A percentile compares a stretch with the other conserved stretches of the same genome.
Evolutionary conservation across 2,888 invertebrate species (phyloP).

Genomic region (Cryptophagus acutangulus): DNA sequence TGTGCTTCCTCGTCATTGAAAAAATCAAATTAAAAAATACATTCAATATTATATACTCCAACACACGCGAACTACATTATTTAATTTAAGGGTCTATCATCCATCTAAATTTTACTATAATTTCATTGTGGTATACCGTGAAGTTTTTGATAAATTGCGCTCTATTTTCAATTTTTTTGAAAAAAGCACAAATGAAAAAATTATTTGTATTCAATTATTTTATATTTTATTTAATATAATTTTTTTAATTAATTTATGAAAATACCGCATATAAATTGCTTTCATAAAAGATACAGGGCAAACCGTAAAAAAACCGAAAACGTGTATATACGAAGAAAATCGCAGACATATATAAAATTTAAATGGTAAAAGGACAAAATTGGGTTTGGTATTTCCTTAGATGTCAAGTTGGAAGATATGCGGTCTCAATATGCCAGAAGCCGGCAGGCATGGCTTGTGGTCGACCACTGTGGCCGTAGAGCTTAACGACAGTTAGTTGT

Average conservation of each 20-base stretch:
- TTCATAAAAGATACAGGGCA: neutral
- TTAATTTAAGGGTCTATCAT: too few species aligned
- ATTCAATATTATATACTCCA: too few species aligned
- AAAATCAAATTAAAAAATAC: too few species aligned
- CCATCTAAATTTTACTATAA: neutral
- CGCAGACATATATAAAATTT: conserved; percentile 9
- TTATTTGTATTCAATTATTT: too few species aligned
- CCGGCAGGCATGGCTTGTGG: conserved; percentile 25
- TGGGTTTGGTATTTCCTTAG: conserved; percentile 22
- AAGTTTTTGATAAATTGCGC: neutral
- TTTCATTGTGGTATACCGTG: neutral
- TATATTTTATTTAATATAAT: too few species aligned
- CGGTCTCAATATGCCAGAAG: conserved; percentile 28
- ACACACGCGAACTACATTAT: too few species aligned
- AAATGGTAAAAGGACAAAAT: conserved; percentile 15
- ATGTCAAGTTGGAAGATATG: conserved; percentile 25
- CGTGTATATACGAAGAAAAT: conserved; percentile 1
- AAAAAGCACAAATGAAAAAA: too few species aligned
- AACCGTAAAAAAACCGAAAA: conserved; percentile 2
- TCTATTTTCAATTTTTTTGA: too few species aligned
- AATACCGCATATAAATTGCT: too few species aligned
- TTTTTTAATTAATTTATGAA: too few species aligned
- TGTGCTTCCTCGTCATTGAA: too few species aligned
- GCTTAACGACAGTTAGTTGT: conserved; percentile 28
- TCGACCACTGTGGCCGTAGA: conserved; percentile 23